phyloP scores from a whole-genome alignment of 1,140 invertebrate species.

The Conus betulinus region DNA sequence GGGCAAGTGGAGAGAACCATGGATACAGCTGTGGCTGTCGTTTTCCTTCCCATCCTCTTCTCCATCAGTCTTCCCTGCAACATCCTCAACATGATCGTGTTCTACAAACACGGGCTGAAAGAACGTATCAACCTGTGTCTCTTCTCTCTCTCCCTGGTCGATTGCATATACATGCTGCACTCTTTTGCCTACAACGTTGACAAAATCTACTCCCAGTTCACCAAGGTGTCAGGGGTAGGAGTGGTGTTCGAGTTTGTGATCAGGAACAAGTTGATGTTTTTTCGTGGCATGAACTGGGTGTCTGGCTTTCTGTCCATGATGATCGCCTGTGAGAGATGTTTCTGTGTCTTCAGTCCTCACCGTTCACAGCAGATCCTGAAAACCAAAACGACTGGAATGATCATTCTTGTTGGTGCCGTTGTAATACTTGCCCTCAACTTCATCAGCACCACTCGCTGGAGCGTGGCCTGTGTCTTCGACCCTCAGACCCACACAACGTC shows the following conservation, averaged over 20 bases:
- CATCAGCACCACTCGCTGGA: neutral
- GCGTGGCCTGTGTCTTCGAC: constrained; percentile 1
- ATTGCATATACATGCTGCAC: neutral
- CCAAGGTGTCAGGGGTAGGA: neutral
- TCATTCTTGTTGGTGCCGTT: neutral
- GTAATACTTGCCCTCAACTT: neutral
- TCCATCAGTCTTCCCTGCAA: neutral
- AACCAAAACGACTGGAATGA: neutral
- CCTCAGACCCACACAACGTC: neutral
- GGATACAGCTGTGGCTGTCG: too few species aligned
- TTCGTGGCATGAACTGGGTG: neutral
- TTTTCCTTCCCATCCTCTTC: too few species aligned
- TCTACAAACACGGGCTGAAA: constrained; percentile 4
- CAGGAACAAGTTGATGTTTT: neutral
- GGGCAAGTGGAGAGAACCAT: too few species aligned
- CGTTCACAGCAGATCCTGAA: neutral
- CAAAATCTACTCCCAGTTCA: neutral
- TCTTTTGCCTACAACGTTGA: neutral
- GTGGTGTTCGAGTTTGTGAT: neutral
- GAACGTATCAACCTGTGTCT: constrained; percentile 25
- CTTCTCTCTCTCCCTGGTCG: neutral
- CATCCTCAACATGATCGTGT: neutral
- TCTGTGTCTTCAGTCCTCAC: constrained; percentile 8
- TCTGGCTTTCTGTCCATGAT: constrained; percentile 2
- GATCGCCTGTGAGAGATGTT: constrained; percentile 24